These are phyloP conservation scores for Baccha elongata DNA, from an alignment of 2,888 invertebrate species.

Conservation along the genomic window DNA sequence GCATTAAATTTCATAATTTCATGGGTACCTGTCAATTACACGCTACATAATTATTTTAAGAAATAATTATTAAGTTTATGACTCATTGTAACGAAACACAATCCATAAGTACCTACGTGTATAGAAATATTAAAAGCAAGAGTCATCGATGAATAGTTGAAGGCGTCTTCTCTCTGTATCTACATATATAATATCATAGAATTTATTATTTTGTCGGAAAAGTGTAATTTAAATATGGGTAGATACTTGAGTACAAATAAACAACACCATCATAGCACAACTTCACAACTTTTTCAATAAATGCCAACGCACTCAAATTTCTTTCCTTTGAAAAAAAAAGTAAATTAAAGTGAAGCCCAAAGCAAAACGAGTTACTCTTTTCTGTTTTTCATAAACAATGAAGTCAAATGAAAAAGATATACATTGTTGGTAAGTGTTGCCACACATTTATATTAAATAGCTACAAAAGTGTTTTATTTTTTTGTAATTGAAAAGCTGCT, in stretches of 20 bases:
- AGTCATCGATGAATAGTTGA: constrained; percentile 4
- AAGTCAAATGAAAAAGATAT: constrained; percentile 13
- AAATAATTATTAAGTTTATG: not conserved
- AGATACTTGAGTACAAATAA: too few relatives aligned
- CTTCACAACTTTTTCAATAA: constrained; percentile 21
- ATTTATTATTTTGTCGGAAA: too few relatives aligned
- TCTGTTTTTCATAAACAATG: constrained; percentile 18
- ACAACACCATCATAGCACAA: too few relatives aligned
- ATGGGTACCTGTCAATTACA: constrained; percentile 19
- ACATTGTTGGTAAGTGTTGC: constrained; percentile 3
- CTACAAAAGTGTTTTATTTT: too few relatives aligned
- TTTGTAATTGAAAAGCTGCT: too few relatives aligned
- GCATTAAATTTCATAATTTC: constrained; percentile 25
- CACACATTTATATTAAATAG: too few relatives aligned
- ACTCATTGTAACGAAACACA: constrained; percentile 22
- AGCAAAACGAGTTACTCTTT: constrained; percentile 41
- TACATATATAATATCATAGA: too few relatives aligned
- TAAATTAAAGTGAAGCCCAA: constrained; percentile 51
- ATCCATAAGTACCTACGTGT: constrained; percentile 5
- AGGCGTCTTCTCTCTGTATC: not conserved
- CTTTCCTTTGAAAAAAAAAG: constrained; percentile 28
- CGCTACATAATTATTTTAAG: constrained; percentile 4
- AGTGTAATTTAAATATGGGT: too few relatives aligned
- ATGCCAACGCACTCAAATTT: constrained; percentile 43
- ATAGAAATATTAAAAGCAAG: constrained; percentile 13